Conservation (phyloP, 2,113 vertebrate genomes). For the Ursus arctos region DNA sequence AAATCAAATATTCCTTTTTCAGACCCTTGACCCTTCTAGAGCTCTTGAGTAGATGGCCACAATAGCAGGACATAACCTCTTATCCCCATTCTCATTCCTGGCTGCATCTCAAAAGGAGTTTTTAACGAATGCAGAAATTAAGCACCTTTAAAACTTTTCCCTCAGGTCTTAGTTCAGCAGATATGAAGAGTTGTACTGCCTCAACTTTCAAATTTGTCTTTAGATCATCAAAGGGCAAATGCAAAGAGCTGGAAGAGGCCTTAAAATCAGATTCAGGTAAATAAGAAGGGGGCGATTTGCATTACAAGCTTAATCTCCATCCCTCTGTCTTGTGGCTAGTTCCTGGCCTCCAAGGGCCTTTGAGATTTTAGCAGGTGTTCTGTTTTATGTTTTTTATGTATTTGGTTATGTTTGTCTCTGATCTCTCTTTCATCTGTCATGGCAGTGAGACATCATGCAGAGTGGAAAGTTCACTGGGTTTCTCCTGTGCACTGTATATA, state of each 20-base stretch:
- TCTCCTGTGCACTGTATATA: neutral
- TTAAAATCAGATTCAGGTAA: slow-evolving; percentile 85
- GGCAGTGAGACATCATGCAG: neutral
- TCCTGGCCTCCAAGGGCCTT: neutral
- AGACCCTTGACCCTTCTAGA: neutral
- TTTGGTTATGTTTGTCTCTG: neutral
- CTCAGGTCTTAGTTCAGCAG: slow-evolving; percentile 75
- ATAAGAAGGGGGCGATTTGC: neutral
- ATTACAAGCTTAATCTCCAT: neutral
- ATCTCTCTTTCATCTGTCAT: neutral
- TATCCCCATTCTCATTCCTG: neutral
- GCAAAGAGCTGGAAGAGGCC: slow-evolving; percentile 78
- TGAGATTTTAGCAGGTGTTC: neutral
- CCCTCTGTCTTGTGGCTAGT: neutral
- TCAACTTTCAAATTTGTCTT: slow-evolving; percentile 27
- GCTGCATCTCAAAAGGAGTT: neutral
- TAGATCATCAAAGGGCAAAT: slow-evolving; percentile 59
- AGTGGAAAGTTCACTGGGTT: neutral
- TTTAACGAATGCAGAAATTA: slow-evolving; percentile 38
- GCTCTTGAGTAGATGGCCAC: neutral
- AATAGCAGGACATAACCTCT: neutral
- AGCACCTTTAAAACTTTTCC: neutral
- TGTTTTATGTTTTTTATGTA: neutral
- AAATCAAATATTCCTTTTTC: neutral
- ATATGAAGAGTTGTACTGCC: slow-evolving; percentile 77